A percentile compares a stretch with the other conserved stretches of the same genome.
Conservation (phyloP, 2,888 invertebrate genomes). For the Campoletis raptor region DNA sequence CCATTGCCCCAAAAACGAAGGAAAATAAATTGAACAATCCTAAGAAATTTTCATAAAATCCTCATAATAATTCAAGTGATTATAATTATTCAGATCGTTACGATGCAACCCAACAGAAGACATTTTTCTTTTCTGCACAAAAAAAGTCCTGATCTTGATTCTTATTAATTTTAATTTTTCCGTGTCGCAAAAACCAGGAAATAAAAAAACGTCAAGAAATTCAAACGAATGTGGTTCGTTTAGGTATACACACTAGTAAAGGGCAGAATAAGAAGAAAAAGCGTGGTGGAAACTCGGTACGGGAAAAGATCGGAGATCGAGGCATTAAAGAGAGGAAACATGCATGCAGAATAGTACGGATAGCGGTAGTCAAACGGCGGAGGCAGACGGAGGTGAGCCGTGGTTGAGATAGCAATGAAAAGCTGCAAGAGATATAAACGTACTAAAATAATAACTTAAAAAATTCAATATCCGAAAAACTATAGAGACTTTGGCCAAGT, state of each 20-base stretch:
- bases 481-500: not conserved
- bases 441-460: not conserved
- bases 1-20: not conserved
- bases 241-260: too few relatives aligned
- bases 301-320: too few relatives aligned
- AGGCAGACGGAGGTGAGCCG: not conserved
- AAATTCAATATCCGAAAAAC: slow-evolving; percentile 5
- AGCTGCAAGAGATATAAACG: not conserved
- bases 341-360: slow-evolving; percentile 5
- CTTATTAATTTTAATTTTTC: too few relatives aligned
- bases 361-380: slow-evolving; percentile 3
- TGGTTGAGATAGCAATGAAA: not conserved
- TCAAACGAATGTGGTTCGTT: too few relatives aligned
- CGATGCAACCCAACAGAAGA: too few relatives aligned
- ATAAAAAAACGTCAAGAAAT: too few relatives aligned
- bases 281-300: too few relatives aligned
- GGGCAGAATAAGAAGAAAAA: too few relatives aligned
- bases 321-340: not conserved
- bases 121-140: too few relatives aligned
- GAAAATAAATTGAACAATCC: not conserved
- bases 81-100: not conserved
- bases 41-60: not conserved
- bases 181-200: too few relatives aligned
- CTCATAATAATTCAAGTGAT: not conserved
- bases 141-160: too few relatives aligned